Base-by-base conservation (phyloP, 2,888 invertebrate genomes). In the Acleris literana region DNA sequence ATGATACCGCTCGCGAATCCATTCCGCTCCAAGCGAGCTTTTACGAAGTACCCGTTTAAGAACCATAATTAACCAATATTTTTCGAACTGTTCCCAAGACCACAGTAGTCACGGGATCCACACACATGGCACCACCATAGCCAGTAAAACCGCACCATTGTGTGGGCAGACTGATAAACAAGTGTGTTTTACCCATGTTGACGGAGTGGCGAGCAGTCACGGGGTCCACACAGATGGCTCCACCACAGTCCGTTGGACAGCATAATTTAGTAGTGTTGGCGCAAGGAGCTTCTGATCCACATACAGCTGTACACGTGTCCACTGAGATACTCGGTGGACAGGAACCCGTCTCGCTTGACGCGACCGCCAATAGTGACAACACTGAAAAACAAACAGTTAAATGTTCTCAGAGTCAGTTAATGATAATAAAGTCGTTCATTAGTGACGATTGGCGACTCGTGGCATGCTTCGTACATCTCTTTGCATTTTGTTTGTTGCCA, bases 261-360 rank as follows among this genome's bases (percentile, higher is more conserved):
- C 93, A 93, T 49, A 93, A 72, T 76, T 90, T 87, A 7, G 82
- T 82, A 7, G 77, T 78, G 51, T 84, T 79, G 72, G 72, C 87
- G 66, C 88, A 94, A 0, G 88, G 81, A 1, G 53, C 63, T 16
- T 80, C 80, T 0, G 84, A 80, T 0, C 88, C 87, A 64, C 94
- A 94, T 0, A 79, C 71, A 7, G 88, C 82, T 0, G 85, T 84
- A 69, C 94, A 94, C 39, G 91, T 74, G 62, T 92, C 87, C 51
- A 94, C 90, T 2, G 93, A 86, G 20, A 93, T 74, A 1, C 92
- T 88, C 0, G 94, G 94, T 0, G 94, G 93, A 65, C 94, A 94
- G 0, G 93, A 93, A 0, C 94, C 94, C 0, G 74, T 72, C 64
- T 83, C 73, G 20, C 68, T 69, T 11, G 62, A 48, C 11, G 48